Evolutionary conservation across 2,113 vertebrate genomes (phyloP).

Genomic region (Pelvicachromis taeniatus): DNA sequence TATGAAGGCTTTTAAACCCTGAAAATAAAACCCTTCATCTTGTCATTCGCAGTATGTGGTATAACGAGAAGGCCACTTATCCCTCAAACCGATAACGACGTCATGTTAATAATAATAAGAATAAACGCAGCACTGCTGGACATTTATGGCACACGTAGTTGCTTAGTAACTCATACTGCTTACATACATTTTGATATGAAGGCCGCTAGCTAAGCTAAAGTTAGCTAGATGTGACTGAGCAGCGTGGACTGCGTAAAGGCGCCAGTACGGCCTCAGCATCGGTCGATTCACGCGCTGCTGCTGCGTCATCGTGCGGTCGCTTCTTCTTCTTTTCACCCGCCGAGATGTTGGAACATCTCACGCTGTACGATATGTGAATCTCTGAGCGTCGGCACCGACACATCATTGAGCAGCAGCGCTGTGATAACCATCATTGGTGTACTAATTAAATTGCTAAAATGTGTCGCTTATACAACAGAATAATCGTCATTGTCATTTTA

Average conservation of each 20-base stretch:
- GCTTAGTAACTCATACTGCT: background rate
- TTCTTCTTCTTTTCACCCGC: no score
- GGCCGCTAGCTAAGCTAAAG: background rate
- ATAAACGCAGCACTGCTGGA: background rate
- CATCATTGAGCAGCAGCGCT: no score
- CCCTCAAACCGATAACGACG: rapidly evolving
- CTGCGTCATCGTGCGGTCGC: no score
- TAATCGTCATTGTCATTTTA: no score
- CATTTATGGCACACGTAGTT: background rate
- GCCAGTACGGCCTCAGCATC: background rate
- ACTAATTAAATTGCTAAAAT: no score
- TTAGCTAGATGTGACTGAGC: background rate
- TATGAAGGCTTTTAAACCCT: background rate
- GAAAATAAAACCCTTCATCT: background rate
- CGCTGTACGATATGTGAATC: no score
- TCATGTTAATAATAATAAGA: rapidly evolving
- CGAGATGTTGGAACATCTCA: no score
- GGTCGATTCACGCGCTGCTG: background rate
- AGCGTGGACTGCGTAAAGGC: background rate
- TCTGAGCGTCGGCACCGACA: no score
- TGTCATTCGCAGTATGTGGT: background rate
- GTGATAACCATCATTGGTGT: no score
- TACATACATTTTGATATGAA: background rate
- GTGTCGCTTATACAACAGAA: no score
- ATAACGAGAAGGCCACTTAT: background rate